A percentile compares a stretch with the other conserved stretches of the same genome.
Conservation (phyloP, 2,113 vertebrate species). For the Thamnaconus septentrionalis region DNA sequence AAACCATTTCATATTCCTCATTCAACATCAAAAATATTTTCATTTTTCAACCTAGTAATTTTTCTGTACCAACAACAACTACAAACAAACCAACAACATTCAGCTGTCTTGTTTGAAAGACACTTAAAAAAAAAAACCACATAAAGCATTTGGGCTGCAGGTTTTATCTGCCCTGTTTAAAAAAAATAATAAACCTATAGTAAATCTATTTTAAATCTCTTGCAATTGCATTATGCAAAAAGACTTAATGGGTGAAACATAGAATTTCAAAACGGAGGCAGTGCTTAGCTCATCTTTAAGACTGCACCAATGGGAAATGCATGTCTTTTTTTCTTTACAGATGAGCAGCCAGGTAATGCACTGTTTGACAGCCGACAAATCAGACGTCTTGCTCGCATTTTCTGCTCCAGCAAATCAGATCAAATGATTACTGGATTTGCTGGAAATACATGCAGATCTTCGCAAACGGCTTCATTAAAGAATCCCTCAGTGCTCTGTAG, state of each 20-base stretch:
- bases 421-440: slow-evolving; percentile 16
- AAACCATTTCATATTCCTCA: slow-evolving; percentile 36
- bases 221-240: not conserved
- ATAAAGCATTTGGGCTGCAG: not conserved
- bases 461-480: slow-evolving; percentile 2
- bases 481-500: not conserved
- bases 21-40: slow-evolving; percentile 22
- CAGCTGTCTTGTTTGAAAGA: too few species aligned
- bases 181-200: not conserved
- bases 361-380: slow-evolving; percentile 29
- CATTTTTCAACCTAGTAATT: too few species aligned
- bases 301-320: slow-evolving; percentile 15
- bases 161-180: not conserved
- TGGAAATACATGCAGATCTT: slow-evolving; percentile 11
- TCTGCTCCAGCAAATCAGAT: slow-evolving; percentile 24
- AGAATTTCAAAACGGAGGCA: not conserved
- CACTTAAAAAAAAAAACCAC: too few species aligned
- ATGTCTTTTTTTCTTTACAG: slow-evolving; percentile 8
- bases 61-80: too few species aligned
- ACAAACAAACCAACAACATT: too few species aligned
- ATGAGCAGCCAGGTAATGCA: slow-evolving; percentile 7
- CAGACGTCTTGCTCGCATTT: slow-evolving; percentile 26
- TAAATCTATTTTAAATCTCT: not conserved
- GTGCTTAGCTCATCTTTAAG: not conserved
- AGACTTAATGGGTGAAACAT: not conserved